These are phyloP conservation scores for Blera fallax DNA, from an alignment of 2,888 invertebrate species.

Conservation along the genomic window DNA sequence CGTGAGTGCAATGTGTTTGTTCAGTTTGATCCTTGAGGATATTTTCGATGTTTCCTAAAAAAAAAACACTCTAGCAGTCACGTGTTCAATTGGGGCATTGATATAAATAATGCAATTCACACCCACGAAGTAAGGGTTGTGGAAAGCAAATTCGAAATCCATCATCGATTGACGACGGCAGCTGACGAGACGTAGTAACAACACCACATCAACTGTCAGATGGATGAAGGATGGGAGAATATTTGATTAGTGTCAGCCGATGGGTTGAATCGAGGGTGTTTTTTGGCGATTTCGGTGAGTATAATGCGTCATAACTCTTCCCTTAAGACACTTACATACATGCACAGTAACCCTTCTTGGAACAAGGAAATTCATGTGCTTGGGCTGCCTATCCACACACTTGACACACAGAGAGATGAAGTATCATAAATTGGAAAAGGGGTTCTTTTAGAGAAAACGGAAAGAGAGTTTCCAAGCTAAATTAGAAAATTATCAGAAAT, in stretches of 20 bases:
- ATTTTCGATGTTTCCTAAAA: conserved; percentile 46
- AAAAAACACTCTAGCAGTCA: conserved; percentile 54
- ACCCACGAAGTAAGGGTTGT: conserved; percentile 29
- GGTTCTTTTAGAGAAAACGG: conserved; percentile 36
- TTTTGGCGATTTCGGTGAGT: conserved; percentile 41
- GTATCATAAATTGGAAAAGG: conserved; percentile 49
- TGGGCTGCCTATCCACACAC: conserved; percentile 26
- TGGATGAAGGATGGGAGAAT: conserved; percentile 49
- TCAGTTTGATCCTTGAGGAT: conserved; percentile 63
- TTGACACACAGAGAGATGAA: conserved; percentile 37
- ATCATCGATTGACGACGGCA: conserved; percentile 60
- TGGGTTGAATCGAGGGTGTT: conserved; percentile 29
- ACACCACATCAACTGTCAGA: conserved; percentile 56
- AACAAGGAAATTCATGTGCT: background rate
- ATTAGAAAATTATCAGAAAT: conserved; percentile 72
- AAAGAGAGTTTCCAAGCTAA: conserved; percentile 50
- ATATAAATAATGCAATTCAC: conserved; percentile 71
- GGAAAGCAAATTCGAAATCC: conserved; percentile 42
- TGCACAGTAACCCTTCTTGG: conserved; percentile 55
- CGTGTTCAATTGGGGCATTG: conserved; percentile 64
- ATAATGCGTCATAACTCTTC: conserved; percentile 60
- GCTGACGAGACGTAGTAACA: conserved; percentile 46
- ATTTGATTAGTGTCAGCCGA: conserved; percentile 67
- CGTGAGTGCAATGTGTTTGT: conserved; percentile 59
- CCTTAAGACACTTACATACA: conserved; percentile 31